Evolutionary conservation across 1,140 invertebrate genomes (phyloP), one percentile per base, ranked within the genome.

Genomic region (Bombus sylvicola): DNA sequence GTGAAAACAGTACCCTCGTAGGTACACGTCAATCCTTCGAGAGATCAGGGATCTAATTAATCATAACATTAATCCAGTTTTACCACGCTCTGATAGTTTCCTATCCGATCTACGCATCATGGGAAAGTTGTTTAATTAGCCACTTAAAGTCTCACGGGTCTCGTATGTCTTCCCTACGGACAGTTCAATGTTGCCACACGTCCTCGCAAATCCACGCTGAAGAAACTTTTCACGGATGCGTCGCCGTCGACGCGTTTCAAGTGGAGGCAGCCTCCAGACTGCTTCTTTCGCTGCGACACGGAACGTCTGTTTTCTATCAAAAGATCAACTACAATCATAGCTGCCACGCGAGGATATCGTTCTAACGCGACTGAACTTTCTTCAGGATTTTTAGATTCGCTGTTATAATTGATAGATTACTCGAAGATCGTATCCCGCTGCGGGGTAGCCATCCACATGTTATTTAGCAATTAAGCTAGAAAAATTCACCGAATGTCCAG

Each of bases 61-160:
- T 84, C 75, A 78, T 78, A 84, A 77, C 62, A n/a, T 78, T 84
- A 69, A 71, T 84, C 82, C 82, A 78, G 82, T 84, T 84, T 71
- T 71, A 84, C 66, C 74, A 78, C 75, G 82, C 74, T 84, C 75
- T 59, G 82, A 84, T 84, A 84, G 37, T 57, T 84, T 53, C 28
- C 75, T 57, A 31, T 43, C 73, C 41, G 82, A 84, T 78, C 37
- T 37, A 84, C 82, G 82, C n/a, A 59, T 84, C 64, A 71, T 78
- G 81, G 41, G 75, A 84, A 84, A 84, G 82, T 71, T 71, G 82
- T 84, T 84, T 84, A 84, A 84, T 84, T 84, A 84, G 39, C 82
- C 82, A 59, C 76, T 78, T 78, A 59, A 57, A 78, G 75, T 84
- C 82, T 71, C 82, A 59, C 82, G 82, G 47, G 64, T 59, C 73